Conservation (phyloP, 2,888 invertebrate genomes). For the Andrena dorsata region DNA sequence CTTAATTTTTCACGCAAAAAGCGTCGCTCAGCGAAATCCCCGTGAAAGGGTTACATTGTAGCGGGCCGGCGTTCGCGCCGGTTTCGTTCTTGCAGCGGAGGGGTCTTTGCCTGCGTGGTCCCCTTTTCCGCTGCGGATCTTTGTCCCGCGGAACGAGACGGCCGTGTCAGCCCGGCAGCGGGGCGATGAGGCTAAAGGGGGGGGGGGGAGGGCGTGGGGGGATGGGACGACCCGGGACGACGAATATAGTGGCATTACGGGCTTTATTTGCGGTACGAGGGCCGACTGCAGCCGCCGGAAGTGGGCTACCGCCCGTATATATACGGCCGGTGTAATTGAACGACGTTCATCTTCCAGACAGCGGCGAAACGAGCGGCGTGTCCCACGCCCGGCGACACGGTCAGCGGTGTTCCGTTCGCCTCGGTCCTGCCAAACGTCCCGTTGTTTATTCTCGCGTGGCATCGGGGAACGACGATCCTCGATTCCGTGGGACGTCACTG, state of each 20-base stretch:
- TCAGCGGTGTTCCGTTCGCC: slow-evolving; percentile 24
- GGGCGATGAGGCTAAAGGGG: neutral
- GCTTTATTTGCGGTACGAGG: slow-evolving; percentile 47
- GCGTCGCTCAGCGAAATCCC: slow-evolving; percentile 28
- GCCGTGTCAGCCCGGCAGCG: slow-evolving; percentile 29
- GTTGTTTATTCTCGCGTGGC: slow-evolving; percentile 45
- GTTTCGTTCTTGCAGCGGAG: slow-evolving; percentile 23
- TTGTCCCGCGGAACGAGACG: slow-evolving; percentile 37
- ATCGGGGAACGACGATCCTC: slow-evolving; percentile 28
- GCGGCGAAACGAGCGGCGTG: slow-evolving; percentile 45
- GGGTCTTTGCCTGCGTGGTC: slow-evolving; percentile 59
- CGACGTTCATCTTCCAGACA: slow-evolving; percentile 68
- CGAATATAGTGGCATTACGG: slow-evolving; percentile 33
- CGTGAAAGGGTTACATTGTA: slow-evolving; percentile 43
- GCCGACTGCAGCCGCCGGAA: slow-evolving; percentile 25
- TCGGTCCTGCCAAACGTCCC: slow-evolving; percentile 21
- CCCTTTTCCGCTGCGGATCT: slow-evolving; percentile 41
- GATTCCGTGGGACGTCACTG: slow-evolving; percentile 49
- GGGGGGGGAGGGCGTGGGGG: no score
- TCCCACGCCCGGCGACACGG: slow-evolving; percentile 36
- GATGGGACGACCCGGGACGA: slow-evolving; percentile 26
- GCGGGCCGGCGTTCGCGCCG: slow-evolving; percentile 12
- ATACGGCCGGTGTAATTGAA: slow-evolving; percentile 64
- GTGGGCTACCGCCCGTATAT: slow-evolving; percentile 8
- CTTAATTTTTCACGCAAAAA: slow-evolving; percentile 57